These are phyloP conservation scores for Stichopus horrens DNA, from an alignment of 53 echinoderm and acorn worm genomes.

Conservation along the genomic window DNA sequence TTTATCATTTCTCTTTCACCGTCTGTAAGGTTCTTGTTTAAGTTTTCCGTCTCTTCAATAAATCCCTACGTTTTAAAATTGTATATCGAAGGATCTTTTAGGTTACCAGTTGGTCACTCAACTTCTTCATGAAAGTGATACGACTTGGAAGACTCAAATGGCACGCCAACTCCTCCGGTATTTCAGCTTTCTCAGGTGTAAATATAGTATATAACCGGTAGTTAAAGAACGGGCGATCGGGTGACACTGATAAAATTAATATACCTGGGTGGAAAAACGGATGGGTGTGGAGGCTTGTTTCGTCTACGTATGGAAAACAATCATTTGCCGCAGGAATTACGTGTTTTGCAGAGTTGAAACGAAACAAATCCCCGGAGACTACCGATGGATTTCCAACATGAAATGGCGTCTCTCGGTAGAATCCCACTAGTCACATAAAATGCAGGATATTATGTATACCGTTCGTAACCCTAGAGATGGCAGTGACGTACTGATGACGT, in stretches of 20 bases:
- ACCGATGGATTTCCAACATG: background rate
- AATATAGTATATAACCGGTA: background rate
- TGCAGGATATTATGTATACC: background rate
- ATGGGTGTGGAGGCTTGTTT: background rate
- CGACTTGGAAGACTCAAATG: background rate
- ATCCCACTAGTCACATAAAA: background rate
- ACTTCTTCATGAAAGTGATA: background rate
- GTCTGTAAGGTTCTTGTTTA: too few relatives aligned
- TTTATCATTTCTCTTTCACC: too few relatives aligned
- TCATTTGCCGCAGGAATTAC: background rate
- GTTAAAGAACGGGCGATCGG: background rate
- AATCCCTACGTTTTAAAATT: background rate
- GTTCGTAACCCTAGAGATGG: background rate
- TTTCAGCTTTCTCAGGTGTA: background rate
- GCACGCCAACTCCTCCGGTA: background rate
- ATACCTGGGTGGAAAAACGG: background rate
- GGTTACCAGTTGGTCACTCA: conserved; percentile 5
- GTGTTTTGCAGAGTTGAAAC: background rate
- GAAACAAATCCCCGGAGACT: background rate
- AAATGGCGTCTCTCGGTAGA: background rate
- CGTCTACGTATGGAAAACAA: background rate
- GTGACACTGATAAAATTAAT: background rate
- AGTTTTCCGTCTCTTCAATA: too few relatives aligned
- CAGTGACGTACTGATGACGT: background rate
- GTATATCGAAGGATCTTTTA: background rate